These are phyloP conservation scores for Crocodylus rhombifer DNA, from an alignment of 2,797 vertebrate species.

Conservation along the genomic window DNA sequence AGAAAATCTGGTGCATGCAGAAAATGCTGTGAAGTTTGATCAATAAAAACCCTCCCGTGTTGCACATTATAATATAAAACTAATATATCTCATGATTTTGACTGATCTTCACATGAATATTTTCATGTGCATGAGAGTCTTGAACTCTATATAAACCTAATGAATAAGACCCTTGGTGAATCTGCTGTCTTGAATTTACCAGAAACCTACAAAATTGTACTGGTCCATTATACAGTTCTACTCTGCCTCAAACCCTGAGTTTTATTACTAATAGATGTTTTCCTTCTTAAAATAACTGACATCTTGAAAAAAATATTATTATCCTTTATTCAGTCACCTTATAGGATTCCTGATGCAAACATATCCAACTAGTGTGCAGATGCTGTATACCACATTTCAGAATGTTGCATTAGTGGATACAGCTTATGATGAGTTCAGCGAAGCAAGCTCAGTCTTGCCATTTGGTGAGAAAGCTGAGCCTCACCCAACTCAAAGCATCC, in stretches of 20 bases:
- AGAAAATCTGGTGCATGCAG: not conserved
- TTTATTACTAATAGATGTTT: not conserved
- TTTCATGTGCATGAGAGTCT: not conserved
- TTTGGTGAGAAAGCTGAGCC: slow-evolving; percentile 69
- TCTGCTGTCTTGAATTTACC: not conserved
- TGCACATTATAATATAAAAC: not conserved
- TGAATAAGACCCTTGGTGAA: not conserved
- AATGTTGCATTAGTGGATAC: slow-evolving; percentile 47
- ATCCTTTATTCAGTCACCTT: not conserved
- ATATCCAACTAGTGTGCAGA: not conserved
- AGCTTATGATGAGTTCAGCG: slow-evolving; percentile 62
- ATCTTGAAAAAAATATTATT: not conserved
- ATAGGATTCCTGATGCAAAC: not conserved
- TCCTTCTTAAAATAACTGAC: not conserved
- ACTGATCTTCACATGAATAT: not conserved
- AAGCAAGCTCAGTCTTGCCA: slow-evolving; percentile 61
- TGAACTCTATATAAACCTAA: accelerated
- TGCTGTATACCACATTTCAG: slow-evolving; percentile 33
- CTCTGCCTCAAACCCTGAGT: not conserved
- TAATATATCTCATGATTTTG: not conserved
- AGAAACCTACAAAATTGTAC: not conserved
- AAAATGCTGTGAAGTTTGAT: not conserved
- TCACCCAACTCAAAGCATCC: slow-evolving; percentile 64
- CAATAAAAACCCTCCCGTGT: not conserved
- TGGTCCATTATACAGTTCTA: not conserved